Evolutionary conservation across 2,797 vertebrate genomes (phyloP).

Genomic region (Gadopsis marmoratus): DNA sequence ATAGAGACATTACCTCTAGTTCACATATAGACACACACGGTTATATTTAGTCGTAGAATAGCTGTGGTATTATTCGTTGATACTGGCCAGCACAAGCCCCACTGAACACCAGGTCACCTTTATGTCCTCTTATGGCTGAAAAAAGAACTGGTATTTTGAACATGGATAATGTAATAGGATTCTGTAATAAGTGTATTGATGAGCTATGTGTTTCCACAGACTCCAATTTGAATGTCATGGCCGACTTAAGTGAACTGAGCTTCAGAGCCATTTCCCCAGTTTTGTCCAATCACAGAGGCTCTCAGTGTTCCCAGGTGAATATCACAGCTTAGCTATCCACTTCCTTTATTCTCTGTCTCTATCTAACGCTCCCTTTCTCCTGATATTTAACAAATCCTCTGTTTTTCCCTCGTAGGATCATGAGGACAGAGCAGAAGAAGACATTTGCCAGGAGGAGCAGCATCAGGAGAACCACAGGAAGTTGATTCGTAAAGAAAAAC

Average conservation of each 20-base stretch:
- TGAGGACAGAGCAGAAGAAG: constrained; percentile 34
- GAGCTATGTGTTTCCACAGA: constrained; percentile 72
- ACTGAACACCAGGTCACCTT: background rate
- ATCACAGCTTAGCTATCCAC: background rate
- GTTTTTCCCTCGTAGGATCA: constrained; percentile 10
- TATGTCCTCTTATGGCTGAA: background rate
- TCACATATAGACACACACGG: background rate
- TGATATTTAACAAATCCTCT: background rate
- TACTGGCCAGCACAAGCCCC: background rate
- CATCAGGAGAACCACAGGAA: constrained; percentile 85
- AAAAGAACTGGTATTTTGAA: background rate
- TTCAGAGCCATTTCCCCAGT: constrained; percentile 78
- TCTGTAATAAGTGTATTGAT: background rate
- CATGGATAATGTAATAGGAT: background rate
- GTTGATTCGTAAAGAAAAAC: constrained; percentile 88
- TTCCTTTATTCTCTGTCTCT: background rate
- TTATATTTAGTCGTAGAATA: background rate
- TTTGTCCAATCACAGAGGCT: constrained; percentile 72
- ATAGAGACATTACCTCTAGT: background rate
- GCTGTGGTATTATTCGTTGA: background rate
- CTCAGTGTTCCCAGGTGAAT: constrained; percentile 80
- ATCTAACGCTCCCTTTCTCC: background rate
- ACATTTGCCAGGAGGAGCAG: constrained; percentile 66
- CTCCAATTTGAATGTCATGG: constrained; percentile 64
- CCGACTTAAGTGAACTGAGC: constrained; percentile 65